phyloP scores from a whole-genome alignment of 2,888 invertebrate genomes.

The Hirtodrosophila cameraria region DNA sequence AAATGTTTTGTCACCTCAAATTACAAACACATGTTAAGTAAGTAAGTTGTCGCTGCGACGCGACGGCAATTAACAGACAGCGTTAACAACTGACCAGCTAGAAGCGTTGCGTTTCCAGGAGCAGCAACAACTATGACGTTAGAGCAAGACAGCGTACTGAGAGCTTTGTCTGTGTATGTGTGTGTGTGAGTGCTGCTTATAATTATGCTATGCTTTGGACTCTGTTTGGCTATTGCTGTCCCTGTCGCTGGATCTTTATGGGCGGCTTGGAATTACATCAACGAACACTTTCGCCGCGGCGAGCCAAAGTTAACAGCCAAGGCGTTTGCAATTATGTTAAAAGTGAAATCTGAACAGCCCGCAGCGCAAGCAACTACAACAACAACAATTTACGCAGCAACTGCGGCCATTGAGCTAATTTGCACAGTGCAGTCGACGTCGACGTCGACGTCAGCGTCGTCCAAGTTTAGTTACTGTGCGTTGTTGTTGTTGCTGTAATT shows the following conservation, averaged over 20 bases:
- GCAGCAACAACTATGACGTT: not conserved
- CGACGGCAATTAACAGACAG: too few species aligned
- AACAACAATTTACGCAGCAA: slow-evolving; percentile 35
- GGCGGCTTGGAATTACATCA: slow-evolving; percentile 48
- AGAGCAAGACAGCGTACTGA: slow-evolving; percentile 24
- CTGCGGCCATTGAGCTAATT: slow-evolving; percentile 62
- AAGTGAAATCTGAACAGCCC: slow-evolving; percentile 58
- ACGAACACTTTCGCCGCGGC: slow-evolving; percentile 58
- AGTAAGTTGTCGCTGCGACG: slow-evolving; percentile 11
- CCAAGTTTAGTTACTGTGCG: slow-evolving; percentile 31
- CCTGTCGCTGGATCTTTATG: slow-evolving; percentile 25
- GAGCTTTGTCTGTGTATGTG: not conserved
- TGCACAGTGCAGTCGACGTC: slow-evolving; percentile 34
- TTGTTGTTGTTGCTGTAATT: slow-evolving; percentile 32
- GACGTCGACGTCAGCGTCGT: slow-evolving; percentile 22
- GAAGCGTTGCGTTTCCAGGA: not conserved
- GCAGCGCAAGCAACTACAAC: slow-evolving; percentile 1
- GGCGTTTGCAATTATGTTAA: slow-evolving; percentile 50
- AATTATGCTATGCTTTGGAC: slow-evolving; percentile 30
- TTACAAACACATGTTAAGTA: slow-evolving; percentile 65
- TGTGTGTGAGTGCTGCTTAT: slow-evolving; percentile 11
- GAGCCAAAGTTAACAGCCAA: slow-evolving; percentile 25
- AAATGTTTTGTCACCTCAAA: slow-evolving; percentile 45
- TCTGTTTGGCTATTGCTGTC: slow-evolving; percentile 24
- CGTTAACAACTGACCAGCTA: slow-evolving; percentile 4